phyloP scores from a whole-genome alignment of 2,888 invertebrate genomes.

The Drosophila nr. perissopoda region DNA sequence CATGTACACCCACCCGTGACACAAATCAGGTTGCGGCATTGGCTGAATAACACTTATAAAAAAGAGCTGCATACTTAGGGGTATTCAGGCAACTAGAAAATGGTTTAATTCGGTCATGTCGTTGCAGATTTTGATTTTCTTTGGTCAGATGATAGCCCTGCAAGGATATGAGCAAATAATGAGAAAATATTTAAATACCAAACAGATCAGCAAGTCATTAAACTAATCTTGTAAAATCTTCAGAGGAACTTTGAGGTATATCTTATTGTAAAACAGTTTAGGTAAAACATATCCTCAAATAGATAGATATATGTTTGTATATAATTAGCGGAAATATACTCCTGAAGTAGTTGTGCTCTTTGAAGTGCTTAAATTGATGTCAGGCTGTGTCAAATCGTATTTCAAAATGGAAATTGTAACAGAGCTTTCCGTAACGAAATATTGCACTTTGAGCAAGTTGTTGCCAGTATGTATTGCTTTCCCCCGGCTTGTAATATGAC shows the following conservation, averaged over 20 bases:
- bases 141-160: not conserved
- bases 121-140: not conserved
- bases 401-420: not conserved
- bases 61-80: not conserved
- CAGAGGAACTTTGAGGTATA: not conserved
- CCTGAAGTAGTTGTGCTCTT: not conserved
- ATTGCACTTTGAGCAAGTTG: constrained; percentile 53
- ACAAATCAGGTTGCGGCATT: not conserved
- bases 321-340: not conserved
- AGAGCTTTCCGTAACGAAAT: constrained; percentile 2
- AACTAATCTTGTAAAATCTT: not conserved
- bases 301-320: not conserved
- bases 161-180: not conserved
- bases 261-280: not conserved
- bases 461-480: constrained; percentile 40
- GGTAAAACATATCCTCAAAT: no score
- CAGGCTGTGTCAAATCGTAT: constrained; percentile 7
- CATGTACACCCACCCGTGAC: not conserved
- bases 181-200: not conserved
- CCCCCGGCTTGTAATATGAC: constrained; percentile 22
- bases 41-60: not conserved
- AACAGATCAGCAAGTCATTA: not conserved
- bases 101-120: not conserved
- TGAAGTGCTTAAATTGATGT: not conserved
- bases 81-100: not conserved